Evolutionary conservation across 2,888 invertebrate genomes (phyloP), one percentile per base, ranked within the genome.

Genomic region (Rhyacophila evoluta): DNA sequence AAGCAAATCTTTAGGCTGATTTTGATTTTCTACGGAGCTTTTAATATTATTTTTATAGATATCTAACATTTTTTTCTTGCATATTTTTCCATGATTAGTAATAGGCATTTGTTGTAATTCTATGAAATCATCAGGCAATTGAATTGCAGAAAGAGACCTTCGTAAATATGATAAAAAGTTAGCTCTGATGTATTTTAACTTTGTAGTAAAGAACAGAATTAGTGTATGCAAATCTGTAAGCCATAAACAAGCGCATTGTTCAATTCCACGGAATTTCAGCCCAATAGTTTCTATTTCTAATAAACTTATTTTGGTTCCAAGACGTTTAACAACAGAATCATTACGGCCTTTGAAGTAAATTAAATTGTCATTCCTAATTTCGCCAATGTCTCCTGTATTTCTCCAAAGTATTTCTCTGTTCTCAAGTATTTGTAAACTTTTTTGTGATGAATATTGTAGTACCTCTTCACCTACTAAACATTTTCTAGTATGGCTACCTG

Each of bases 351-450:
- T 87, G 83, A 92, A 95, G 84, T 89, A 92, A 41, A 93, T 86
- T 39, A 88, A 87, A 6, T 89, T 90, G 82, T 88, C 83, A 27
- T 85, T 85, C 84, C 85, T 88, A 0, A 90, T 85, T 86, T 90
- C 86, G 2, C 93, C 96, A 74, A 93, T 83, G 85, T 97, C 97
- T 8, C 96, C 96, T 6, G 95, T 95, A 78, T 91, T 87, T 78
- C 86, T 83, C 84, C 84, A 88, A 79, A 84, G 87, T 11, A 78
- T 73, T 5, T 36, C 36, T 2, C 12, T 6, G 33, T 70, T 71
- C 37, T 72, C 19, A 1, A 69, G 25, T 12, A 33, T 29, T 36
- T 38, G 6, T 67, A 27, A 29, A 10, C 29, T 11, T 27, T 39
- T 27, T 2, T 19, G n/a, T 2, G 11, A 15, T n/a, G 8, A 12